Percentiles rank a stretch among this genome's conserved stretches.
Evolutionary conservation across 2,888 invertebrate genomes (phyloP).

Genomic region (Melanotus villosus): DNA sequence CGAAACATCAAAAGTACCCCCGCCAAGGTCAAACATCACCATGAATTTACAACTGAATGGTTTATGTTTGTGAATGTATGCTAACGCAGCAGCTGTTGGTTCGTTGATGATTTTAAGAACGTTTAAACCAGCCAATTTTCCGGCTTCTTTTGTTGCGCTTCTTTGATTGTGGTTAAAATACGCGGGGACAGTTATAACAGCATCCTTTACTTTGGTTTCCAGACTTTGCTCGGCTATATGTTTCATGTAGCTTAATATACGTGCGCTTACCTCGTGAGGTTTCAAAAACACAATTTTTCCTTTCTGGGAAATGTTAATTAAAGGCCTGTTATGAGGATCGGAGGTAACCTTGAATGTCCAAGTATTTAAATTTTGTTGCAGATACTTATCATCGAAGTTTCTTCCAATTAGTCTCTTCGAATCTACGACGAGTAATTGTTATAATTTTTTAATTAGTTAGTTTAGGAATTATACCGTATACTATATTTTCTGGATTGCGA

Average conservation of each 20-base stretch:
- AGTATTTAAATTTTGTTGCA: conserved; percentile 48
- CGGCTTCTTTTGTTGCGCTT: conserved; percentile 50
- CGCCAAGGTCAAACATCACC: conserved; percentile 54
- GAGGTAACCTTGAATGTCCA: conserved; percentile 48
- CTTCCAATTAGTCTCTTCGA: conserved; percentile 54
- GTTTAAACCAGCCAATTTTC: conserved; percentile 46
- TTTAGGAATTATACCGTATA: conserved; percentile 39
- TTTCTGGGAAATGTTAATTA: conserved; percentile 33
- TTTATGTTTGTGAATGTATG: conserved; percentile 47
- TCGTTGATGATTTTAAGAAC: conserved; percentile 50
- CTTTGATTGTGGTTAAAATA: conserved; percentile 51
- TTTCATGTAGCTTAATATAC: conserved; percentile 46
- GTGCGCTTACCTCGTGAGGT: conserved; percentile 48
- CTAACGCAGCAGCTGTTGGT: conserved; percentile 54
- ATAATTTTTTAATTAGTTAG: too few relatives aligned
- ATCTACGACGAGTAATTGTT: too few relatives aligned
- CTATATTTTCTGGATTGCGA: conserved; percentile 36
- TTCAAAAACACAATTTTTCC: conserved; percentile 32
- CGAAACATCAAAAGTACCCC: conserved; percentile 57
- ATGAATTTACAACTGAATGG: conserved; percentile 39
- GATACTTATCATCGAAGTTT: conserved; percentile 48
- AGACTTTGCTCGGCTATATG: conserved; percentile 32
- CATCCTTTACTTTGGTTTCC: conserved; percentile 38
- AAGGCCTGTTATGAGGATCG: conserved; percentile 43
- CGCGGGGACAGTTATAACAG: conserved; percentile 53